Conservation (phyloP, 2,888 invertebrate genomes). For the Scaptomyza parva region DNA sequence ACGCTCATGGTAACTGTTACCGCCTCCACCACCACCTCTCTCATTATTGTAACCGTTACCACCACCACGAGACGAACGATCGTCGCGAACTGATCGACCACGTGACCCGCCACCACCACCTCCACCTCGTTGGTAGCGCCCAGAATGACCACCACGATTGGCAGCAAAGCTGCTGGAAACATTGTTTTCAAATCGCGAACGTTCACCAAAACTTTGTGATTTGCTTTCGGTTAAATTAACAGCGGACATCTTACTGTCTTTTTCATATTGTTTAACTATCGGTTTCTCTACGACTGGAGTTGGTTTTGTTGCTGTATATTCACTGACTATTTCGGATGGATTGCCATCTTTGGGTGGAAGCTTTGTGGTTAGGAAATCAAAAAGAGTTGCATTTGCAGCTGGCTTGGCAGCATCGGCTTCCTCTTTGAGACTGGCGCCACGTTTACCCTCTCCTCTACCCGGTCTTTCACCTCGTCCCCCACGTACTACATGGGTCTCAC, state of each 20-base stretch:
- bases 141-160: constrained; percentile 63
- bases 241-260: constrained; percentile 32
- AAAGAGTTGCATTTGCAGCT: constrained; percentile 91
- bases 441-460: constrained; percentile 70
- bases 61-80: constrained; percentile 44
- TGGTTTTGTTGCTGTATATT: constrained; percentile 19
- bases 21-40: constrained; percentile 21
- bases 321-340: constrained; percentile 14
- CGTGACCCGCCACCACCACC: constrained; percentile 43
- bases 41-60: constrained; percentile 26
- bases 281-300: constrained; percentile 47
- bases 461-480: constrained; percentile 47
- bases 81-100: constrained; percentile 46
- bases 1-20: constrained; percentile 5
- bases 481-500: constrained; percentile 37
- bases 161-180: constrained; percentile 84
- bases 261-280: constrained; percentile 38
- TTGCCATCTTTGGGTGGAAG: constrained; percentile 82
- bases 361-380: constrained; percentile 93
- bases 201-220: constrained; percentile 35
- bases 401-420: constrained; percentile 89
- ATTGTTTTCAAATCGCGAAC: constrained; percentile 84
- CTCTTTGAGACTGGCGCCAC: constrained; percentile 85
- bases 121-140: constrained; percentile 35
- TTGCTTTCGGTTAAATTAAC: constrained; percentile 34